Evolutionary conservation across 2,888 invertebrate species (phyloP).

Genomic region (Galerucella calmariensis): DNA sequence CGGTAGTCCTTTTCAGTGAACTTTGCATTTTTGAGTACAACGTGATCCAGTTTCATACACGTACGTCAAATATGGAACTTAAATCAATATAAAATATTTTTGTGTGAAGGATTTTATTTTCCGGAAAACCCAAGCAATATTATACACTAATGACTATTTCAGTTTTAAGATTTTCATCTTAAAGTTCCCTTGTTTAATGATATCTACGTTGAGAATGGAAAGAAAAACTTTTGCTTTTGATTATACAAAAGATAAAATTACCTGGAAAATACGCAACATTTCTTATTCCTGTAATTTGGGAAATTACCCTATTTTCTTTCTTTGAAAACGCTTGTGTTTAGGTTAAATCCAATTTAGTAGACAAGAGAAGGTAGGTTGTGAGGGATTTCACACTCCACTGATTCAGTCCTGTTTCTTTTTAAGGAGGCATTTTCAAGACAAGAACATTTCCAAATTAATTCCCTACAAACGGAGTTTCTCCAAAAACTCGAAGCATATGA

Average conservation of each 20-base stretch:
- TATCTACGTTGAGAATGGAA: too few species aligned
- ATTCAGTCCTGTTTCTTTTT: neutral
- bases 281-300: neutral
- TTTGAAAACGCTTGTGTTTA: conserved; percentile 12
- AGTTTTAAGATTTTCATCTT: too few species aligned
- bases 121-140: too few species aligned
- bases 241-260: conserved; percentile 6
- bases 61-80: neutral
- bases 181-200: too few species aligned
- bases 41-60: neutral
- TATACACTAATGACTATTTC: too few species aligned
- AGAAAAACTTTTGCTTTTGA: too few species aligned
- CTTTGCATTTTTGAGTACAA: conserved; percentile 39
- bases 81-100: neutral
- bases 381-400: neutral
- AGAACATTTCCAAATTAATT: neutral
- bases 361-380: conserved; percentile 18
- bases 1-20: conserved; percentile 39
- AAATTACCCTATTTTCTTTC: neutral
- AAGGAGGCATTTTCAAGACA: neutral
- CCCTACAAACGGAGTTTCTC: neutral
- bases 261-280: conserved; percentile 33
- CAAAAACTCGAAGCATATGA: too few species aligned
- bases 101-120: neutral
- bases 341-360: conserved; percentile 28